phyloP scores from a whole-genome alignment of 92 coral and sea anemone species.

The Isaurus tuberculatus region DNA sequence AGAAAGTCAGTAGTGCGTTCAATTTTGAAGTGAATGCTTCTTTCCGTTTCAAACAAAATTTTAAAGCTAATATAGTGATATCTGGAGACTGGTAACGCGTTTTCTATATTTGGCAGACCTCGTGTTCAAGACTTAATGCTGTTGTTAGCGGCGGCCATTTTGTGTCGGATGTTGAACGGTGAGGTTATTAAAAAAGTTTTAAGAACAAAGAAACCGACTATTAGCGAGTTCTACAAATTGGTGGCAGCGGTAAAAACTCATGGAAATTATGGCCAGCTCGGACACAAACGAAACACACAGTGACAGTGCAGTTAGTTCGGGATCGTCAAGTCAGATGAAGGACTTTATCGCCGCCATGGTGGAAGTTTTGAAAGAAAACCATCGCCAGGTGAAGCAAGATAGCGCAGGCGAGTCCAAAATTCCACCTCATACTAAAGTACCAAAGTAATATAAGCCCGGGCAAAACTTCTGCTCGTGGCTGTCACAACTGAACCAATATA shows the following conservation, averaged over 20 bases:
- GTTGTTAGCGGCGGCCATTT: conserved; percentile 28
- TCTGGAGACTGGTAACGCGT: conserved; percentile 28
- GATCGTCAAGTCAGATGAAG: conserved; percentile 22
- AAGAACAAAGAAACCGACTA: conserved; percentile 10
- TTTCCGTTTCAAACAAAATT: no score
- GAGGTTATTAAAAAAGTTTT: neutral
- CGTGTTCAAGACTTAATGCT: conserved; percentile 9
- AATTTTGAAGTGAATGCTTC: conserved; percentile 6
- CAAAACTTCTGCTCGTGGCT: conserved; percentile 48
- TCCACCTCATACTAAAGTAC: conserved; percentile 26
- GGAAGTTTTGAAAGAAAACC: no score
- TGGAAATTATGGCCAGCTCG: conserved; percentile 22
- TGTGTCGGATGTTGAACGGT: neutral
- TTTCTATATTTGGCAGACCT: no score
- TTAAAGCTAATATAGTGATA: conserved; percentile 10
- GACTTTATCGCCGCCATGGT: conserved; percentile 40
- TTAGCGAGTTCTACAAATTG: no score
- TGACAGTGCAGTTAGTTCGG: conserved; percentile 29
- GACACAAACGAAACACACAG: no score
- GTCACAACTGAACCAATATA: conserved; percentile 32
- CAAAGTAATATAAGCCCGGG: conserved; percentile 45
- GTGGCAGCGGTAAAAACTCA: conserved; percentile 18
- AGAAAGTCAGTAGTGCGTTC: no score
- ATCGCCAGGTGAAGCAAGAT: conserved; percentile 36
- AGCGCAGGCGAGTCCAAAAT: conserved; percentile 39